Percentiles rank a stretch among this genome's conserved stretches.
These are phyloP conservation scores for Lutraria lutraria DNA, from an alignment of 2,888 invertebrate genomes.

Conservation along the genomic window DNA sequence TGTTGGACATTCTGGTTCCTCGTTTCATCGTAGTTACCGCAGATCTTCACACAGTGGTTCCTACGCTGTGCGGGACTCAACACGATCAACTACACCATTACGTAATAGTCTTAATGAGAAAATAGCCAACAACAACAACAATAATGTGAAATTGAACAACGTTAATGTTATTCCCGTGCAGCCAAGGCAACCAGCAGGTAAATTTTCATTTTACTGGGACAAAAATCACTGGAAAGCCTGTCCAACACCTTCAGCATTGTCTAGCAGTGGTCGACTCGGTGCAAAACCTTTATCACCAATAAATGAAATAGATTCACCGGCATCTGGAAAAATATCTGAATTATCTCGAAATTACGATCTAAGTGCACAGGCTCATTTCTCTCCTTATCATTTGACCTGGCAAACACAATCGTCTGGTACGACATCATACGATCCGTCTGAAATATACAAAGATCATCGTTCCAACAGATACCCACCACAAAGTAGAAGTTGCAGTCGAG, in stretches of 20 bases:
- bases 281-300: conserved; percentile 75
- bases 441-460: not conserved
- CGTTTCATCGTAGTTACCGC: conserved; percentile 67
- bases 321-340: conserved; percentile 62
- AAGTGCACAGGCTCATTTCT: conserved; percentile 71
- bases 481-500: conserved; percentile 40
- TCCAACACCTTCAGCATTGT: conserved; percentile 48
- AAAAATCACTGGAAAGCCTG: conserved; percentile 71
- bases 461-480: conserved; percentile 40
- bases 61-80: conserved; percentile 73
- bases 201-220: conserved; percentile 73
- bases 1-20: conserved; percentile 55
- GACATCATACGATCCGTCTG: conserved; percentile 38
- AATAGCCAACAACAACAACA: conserved; percentile 41
- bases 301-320: conserved; percentile 73
- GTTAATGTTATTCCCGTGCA: conserved; percentile 72
- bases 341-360: conserved; percentile 68
- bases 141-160: conserved; percentile 56
- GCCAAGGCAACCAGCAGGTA: conserved; percentile 44
- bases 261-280: conserved; percentile 34
- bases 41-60: conserved; percentile 52
- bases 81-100: conserved; percentile 75
- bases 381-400: conserved; percentile 78
- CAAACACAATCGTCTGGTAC: conserved; percentile 55
- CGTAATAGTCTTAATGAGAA: conserved; percentile 63